phyloP scores from a whole-genome alignment of 2,113 vertebrate genomes.

The Chrysochloris asiatica region DNA sequence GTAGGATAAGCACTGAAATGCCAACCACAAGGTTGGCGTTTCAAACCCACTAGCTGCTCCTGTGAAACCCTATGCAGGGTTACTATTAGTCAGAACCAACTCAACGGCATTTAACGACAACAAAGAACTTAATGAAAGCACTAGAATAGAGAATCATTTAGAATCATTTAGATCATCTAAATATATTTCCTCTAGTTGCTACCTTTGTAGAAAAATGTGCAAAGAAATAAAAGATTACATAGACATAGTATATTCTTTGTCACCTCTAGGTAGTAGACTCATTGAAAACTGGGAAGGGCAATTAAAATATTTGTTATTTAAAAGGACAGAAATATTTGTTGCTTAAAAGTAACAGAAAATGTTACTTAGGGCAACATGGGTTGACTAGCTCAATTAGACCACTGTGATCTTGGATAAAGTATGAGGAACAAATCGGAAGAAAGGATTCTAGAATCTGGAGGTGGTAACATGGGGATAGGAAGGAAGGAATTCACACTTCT shows the following conservation, averaged over 20 bases:
- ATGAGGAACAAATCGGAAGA: neutral
- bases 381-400: neutral
- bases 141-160: neutral
- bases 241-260: neutral
- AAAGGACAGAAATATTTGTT: conserved; percentile 29
- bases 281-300: neutral
- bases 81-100: too few relatives aligned
- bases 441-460: neutral
- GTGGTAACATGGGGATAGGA: neutral
- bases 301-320: conserved; percentile 16
- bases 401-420: neutral
- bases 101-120: too few relatives aligned
- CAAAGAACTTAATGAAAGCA: too few relatives aligned
- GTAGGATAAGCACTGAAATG: too few relatives aligned
- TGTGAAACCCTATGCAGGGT: too few relatives aligned
- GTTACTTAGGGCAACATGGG: neutral
- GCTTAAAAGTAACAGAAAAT: conserved; percentile 40
- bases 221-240: conserved; percentile 42
- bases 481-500: neutral
- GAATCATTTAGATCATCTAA: neutral
- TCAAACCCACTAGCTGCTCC: too few relatives aligned
- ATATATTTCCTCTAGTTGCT: neutral
- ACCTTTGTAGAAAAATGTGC: neutral
- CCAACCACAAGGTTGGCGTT: too few relatives aligned
- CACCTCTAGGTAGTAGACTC: neutral